These are phyloP conservation scores for Ctenopoma kingsleyae DNA, from an alignment of 2,797 vertebrate genomes.

Conservation along the genomic window DNA sequence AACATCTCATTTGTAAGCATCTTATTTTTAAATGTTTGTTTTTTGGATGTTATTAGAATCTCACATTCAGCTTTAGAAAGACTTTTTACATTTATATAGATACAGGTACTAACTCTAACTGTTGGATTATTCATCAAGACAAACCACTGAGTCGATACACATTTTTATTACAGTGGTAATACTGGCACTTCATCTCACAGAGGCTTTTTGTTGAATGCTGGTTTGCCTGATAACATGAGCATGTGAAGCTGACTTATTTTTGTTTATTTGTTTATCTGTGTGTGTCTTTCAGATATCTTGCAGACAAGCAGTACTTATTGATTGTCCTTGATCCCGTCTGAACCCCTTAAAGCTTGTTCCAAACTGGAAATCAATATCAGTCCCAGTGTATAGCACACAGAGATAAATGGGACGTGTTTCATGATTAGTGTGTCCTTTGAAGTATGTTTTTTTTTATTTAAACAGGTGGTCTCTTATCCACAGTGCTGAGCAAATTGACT, in stretches of 20 bases:
- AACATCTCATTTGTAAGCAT: background rate
- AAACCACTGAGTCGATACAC: too few relatives aligned
- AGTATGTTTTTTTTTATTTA: conserved; percentile 52
- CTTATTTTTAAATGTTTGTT: background rate
- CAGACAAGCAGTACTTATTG: conserved; percentile 38
- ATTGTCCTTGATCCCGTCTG: conserved; percentile 55
- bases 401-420: conserved; percentile 46
- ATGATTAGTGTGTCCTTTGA: conserved; percentile 42
- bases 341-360: conserved; percentile 37
- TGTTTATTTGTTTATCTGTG: background rate
- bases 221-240: background rate
- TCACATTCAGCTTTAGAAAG: background rate
- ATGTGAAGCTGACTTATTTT: conserved; percentile 11
- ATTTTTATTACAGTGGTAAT: too few relatives aligned
- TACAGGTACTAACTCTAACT: too few relatives aligned
- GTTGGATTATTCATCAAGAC: too few relatives aligned
- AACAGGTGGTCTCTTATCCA: conserved; percentile 55
- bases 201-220: background rate
- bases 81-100: too few relatives aligned
- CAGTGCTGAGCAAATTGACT: conserved; percentile 32
- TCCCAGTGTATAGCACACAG: conserved; percentile 16
- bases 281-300: conserved; percentile 33
- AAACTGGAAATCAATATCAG: conserved; percentile 47
- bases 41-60: background rate
- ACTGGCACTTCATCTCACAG: background rate